A percentile compares a stretch with the other conserved stretches of the same genome.
Conservation (phyloP, 2,113 vertebrate genomes). For the Psittacara wagleri region DNA sequence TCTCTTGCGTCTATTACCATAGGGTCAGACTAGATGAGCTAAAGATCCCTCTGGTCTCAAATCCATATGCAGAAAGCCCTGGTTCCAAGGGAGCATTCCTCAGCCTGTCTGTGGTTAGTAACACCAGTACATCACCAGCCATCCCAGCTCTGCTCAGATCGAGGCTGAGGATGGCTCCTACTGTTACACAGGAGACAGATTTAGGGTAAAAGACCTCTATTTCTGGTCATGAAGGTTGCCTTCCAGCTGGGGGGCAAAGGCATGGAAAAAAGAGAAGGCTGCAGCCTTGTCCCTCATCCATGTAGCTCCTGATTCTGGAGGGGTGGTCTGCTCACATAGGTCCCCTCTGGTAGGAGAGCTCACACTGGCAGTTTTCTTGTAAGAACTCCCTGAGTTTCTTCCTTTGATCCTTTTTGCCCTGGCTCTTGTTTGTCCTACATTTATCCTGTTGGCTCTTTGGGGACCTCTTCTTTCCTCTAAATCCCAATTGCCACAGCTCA, state of each 20-base stretch:
- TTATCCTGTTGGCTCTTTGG: not conserved
- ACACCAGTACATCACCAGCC: not conserved
- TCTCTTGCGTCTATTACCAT: not conserved
- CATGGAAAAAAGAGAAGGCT: not conserved
- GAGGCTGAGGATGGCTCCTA: not conserved
- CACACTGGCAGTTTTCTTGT: not conserved
- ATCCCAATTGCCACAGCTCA: not conserved
- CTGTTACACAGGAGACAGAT: not conserved
- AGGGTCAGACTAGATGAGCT: not conserved
- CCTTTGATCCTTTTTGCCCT: not conserved
- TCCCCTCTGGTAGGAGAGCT: not conserved
- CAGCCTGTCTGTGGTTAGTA: not conserved
- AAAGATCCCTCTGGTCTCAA: not conserved
- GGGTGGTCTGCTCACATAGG: not conserved
- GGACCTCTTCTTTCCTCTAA: not conserved
- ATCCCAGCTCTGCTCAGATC: not conserved
- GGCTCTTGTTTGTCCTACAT: not conserved
- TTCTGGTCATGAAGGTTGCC: not conserved
- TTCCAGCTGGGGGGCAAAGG: not conserved
- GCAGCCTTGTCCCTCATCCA: not conserved
- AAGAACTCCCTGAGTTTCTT: not conserved
- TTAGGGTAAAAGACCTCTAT: not conserved
- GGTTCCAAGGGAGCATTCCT: not conserved
- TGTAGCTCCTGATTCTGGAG: fast-evolving
- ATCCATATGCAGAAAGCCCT: not conserved